These are phyloP conservation scores for Diplodus sargus DNA, from an alignment of 2,797 vertebrate genomes.

Conservation along the genomic window DNA sequence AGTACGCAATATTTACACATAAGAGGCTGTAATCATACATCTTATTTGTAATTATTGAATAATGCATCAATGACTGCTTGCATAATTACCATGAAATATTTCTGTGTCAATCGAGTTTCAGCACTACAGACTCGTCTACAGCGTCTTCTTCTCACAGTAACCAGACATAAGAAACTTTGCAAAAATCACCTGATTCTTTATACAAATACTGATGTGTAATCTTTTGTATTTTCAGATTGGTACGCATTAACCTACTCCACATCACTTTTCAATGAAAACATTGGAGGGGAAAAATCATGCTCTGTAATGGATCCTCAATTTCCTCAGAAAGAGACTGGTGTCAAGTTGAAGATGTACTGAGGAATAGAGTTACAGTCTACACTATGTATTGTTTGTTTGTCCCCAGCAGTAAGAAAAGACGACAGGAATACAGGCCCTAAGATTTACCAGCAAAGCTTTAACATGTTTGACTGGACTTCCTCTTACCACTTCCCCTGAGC, in stretches of 20 bases:
- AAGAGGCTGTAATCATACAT: background rate
- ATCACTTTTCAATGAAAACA: slow-evolving; percentile 41
- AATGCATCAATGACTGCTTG: background rate
- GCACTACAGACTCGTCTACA: background rate
- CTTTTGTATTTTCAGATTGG: slow-evolving; percentile 5
- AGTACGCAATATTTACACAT: background rate
- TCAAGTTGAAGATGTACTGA: slow-evolving; percentile 48
- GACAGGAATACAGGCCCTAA: background rate
- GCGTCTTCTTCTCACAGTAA: background rate
- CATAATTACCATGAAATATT: background rate
- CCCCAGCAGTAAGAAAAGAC: slow-evolving; percentile 17
- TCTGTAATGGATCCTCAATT: slow-evolving; percentile 37
- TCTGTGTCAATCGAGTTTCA: background rate
- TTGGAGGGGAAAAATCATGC: slow-evolving; percentile 13
- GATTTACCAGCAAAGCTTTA: slow-evolving; percentile 34
- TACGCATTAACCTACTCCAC: background rate
- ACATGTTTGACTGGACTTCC: slow-evolving; percentile 66
- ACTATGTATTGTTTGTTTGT: slow-evolving; percentile 52
- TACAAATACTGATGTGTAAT: background rate
- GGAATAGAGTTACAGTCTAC: slow-evolving; percentile 50
- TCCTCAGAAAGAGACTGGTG: slow-evolving; percentile 49
- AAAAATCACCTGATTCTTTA: background rate
- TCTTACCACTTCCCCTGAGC: slow-evolving; percentile 65
- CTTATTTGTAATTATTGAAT: background rate
- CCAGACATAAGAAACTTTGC: background rate